A percentile compares a stretch with the other conserved stretches of the same genome.
phyloP scores from a whole-genome alignment of 1,140 invertebrate species.

The Lineus longissimus region DNA sequence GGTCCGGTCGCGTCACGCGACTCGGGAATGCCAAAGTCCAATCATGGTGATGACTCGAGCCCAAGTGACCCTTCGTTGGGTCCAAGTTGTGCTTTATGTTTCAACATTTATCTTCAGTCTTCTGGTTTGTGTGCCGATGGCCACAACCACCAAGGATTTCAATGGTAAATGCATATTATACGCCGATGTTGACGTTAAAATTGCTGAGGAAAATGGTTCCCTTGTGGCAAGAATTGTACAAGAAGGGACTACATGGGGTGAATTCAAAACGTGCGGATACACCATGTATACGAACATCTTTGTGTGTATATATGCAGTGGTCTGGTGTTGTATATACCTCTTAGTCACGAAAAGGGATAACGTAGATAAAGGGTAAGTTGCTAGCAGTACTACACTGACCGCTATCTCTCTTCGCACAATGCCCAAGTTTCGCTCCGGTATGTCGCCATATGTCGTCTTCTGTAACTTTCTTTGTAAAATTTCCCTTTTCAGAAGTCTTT shows the following conservation, averaged over 20 bases:
- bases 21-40: too few relatives aligned
- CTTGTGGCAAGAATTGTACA: background rate
- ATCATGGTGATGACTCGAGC: too few relatives aligned
- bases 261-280: conserved; percentile 2
- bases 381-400: too few relatives aligned
- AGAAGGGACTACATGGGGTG: background rate
- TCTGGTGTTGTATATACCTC: background rate
- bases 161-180: conserved; percentile 1
- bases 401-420: too few relatives aligned
- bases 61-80: too few relatives aligned
- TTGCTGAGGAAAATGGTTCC: background rate
- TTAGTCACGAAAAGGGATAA: conserved; percentile 4
- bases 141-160: conserved; percentile 3
- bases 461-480: too few relatives aligned
- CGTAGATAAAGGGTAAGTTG: conserved; percentile 1
- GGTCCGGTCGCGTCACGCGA: too few relatives aligned
- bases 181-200: background rate
- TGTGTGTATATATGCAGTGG: background rate
- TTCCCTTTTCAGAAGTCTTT: too few relatives aligned
- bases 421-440: too few relatives aligned
- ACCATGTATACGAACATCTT: background rate
- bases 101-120: background rate
- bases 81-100: background rate
- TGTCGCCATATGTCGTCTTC: too few relatives aligned
- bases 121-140: conserved; percentile 1